Percentiles rank a stretch among this genome's conserved stretches.
These are phyloP conservation scores for Chloroceryle inda DNA, from an alignment of 2,797 vertebrate species.

Conservation along the genomic window DNA sequence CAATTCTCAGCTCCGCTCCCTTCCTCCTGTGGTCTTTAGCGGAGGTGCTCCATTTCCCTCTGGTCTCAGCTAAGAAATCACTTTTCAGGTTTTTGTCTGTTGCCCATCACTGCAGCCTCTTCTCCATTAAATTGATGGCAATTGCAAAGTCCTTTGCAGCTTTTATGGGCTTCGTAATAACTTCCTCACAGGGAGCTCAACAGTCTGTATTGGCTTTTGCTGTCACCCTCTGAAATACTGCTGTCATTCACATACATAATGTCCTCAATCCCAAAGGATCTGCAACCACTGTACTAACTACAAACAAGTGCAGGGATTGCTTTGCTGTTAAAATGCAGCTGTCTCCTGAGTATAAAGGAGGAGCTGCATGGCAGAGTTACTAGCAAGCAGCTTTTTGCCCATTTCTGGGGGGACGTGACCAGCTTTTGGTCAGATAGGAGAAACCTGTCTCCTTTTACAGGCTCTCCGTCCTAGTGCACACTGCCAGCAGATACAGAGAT, in stretches of 20 bases:
- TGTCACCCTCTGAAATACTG: constrained; percentile 61
- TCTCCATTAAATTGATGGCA: constrained; percentile 51
- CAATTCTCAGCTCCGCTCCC: not conserved
- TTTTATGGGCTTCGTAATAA: constrained; percentile 63
- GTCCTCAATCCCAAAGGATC: constrained; percentile 21
- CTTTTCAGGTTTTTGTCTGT: constrained; percentile 7
- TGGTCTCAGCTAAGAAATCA: constrained; percentile 33
- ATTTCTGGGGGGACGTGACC: not conserved
- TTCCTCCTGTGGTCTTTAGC: not conserved
- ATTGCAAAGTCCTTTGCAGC: constrained; percentile 52
- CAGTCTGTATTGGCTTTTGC: constrained; percentile 48
- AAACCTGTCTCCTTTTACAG: not conserved
- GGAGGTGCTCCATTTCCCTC: not conserved
- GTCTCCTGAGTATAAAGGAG: not conserved
- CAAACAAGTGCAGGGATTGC: not conserved
- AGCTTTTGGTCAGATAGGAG: not conserved
- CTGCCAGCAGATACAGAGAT: not conserved
- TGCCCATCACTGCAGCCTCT: not conserved
- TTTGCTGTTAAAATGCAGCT: not conserved
- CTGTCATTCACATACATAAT: constrained; percentile 26
- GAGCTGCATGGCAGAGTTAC: not conserved
- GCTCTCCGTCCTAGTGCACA: accelerated
- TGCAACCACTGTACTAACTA: constrained; percentile 2
- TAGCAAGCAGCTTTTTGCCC: not conserved
- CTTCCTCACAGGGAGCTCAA: constrained; percentile 13